These are phyloP conservation scores for Anolis apletophallus DNA, from an alignment of 2,797 vertebrate genomes.

Conservation along the genomic window DNA sequence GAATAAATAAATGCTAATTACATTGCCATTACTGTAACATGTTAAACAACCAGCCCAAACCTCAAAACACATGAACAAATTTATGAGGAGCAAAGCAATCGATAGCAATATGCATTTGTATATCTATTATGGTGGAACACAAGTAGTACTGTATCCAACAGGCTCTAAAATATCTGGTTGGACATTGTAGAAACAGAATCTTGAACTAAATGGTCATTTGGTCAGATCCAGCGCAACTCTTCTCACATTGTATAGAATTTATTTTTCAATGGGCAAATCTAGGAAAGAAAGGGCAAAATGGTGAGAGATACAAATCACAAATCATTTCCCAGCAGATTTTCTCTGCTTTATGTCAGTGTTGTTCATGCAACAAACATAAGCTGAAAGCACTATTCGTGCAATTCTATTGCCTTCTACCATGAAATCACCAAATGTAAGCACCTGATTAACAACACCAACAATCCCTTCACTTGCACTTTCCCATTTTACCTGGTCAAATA, in stretches of 20 bases:
- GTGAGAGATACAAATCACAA: not conserved
- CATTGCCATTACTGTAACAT: not conserved
- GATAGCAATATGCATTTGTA: too few species aligned
- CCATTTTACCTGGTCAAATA: constrained; percentile 92
- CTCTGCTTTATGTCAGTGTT: not conserved
- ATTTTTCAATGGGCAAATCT: constrained; percentile 6
- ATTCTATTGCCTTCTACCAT: not conserved
- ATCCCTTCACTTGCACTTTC: not conserved
- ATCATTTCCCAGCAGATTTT: not conserved
- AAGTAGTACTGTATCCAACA: not conserved
- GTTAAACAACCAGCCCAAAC: not conserved
- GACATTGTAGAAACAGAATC: not conserved
- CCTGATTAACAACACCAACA: not conserved
- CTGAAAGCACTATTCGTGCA: constrained; percentile 2
- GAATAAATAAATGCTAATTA: not conserved
- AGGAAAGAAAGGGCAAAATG: not conserved
- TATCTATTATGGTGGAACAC: not conserved
- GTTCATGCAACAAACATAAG: not conserved
- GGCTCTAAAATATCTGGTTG: not conserved
- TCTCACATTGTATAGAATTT: not conserved
- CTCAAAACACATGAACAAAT: not conserved
- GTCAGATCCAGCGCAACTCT: not conserved
- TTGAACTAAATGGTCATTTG: not conserved
- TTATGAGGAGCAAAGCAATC: too few species aligned
- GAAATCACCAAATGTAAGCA: not conserved